Percentiles rank a stretch among this genome's conserved stretches.
Conservation (phyloP, 2,113 vertebrate species). For the Serinus canaria region DNA sequence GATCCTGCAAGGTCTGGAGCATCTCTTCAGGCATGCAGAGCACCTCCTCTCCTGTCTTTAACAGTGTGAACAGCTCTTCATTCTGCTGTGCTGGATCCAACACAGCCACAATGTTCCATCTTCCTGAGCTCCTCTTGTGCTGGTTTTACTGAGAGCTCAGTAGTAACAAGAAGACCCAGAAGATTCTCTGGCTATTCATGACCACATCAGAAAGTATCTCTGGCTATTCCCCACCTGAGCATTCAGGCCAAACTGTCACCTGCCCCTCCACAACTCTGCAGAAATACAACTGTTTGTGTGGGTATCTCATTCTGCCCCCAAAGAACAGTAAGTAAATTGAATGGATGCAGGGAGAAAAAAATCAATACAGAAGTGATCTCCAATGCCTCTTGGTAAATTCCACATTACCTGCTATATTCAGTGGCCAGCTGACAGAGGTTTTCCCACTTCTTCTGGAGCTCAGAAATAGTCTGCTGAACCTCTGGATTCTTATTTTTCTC, state of each 20-base stretch:
- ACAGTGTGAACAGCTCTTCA: background rate
- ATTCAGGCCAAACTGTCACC: background rate
- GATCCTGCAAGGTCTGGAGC: background rate
- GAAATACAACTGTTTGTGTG: background rate
- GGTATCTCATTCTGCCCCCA: background rate
- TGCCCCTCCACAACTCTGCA: background rate
- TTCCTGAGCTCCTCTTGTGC: background rate
- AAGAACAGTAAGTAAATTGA: background rate
- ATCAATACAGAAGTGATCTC: background rate
- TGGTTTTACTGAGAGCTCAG: background rate
- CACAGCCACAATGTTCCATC: background rate
- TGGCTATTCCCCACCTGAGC: background rate
- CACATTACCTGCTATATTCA: constrained; percentile 65
- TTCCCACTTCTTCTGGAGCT: constrained; percentile 70
- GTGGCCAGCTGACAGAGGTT: constrained; percentile 38
- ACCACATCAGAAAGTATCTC: background rate
- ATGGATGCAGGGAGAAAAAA: background rate
- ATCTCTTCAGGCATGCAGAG: background rate
- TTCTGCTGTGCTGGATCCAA: background rate
- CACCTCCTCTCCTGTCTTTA: background rate
- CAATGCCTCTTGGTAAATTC: background rate
- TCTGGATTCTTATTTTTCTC: background rate
- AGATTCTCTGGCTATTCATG: background rate
- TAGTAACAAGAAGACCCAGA: background rate
- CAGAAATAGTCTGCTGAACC: constrained; percentile 47